These are phyloP conservation scores for Triplophysa tibetana DNA, from an alignment of 2,113 vertebrate genomes.

Conservation along the genomic window DNA sequence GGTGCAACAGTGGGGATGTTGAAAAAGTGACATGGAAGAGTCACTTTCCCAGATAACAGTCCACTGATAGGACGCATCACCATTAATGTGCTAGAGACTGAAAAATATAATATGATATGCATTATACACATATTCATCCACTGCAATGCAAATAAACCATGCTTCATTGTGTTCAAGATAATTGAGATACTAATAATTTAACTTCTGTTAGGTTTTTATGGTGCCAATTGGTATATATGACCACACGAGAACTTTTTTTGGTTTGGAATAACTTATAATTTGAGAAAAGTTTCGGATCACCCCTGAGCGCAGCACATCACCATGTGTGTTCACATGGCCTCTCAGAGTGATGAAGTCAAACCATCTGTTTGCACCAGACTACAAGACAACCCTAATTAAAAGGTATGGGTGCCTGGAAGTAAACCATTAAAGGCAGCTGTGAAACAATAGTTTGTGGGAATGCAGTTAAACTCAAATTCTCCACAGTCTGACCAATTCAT, in stretches of 20 bases:
- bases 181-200: neutral
- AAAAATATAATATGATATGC: conserved; percentile 42
- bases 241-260: neutral
- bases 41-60: conserved; percentile 85
- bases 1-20: conserved; percentile 82
- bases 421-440: conserved; percentile 24
- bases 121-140: neutral
- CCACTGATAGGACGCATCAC: conserved; percentile 78
- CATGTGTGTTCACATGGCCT: conserved; percentile 57
- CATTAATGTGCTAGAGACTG: conserved; percentile 64
- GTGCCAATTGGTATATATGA: conserved; percentile 7
- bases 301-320: conserved; percentile 62
- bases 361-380: conserved; percentile 71
- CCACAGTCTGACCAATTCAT: neutral
- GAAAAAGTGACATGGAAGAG: conserved; percentile 89
- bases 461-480: neutral
- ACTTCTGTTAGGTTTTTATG: too few species aligned
- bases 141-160: conserved; percentile 24
- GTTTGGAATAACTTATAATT: conserved; percentile 52
- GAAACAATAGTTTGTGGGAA: conserved; percentile 43
- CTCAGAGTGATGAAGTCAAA: conserved; percentile 65
- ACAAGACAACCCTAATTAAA: conserved; percentile 69
- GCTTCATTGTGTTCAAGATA: conserved; percentile 6
- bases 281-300: conserved; percentile 66
- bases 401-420: conserved; percentile 62